Percentiles rank a stretch among this genome's conserved stretches.
These are phyloP conservation scores for Mesocentrotus franciscanus DNA, from an alignment of 53 echinoderm and acorn worm genomes.

Conservation along the genomic window DNA sequence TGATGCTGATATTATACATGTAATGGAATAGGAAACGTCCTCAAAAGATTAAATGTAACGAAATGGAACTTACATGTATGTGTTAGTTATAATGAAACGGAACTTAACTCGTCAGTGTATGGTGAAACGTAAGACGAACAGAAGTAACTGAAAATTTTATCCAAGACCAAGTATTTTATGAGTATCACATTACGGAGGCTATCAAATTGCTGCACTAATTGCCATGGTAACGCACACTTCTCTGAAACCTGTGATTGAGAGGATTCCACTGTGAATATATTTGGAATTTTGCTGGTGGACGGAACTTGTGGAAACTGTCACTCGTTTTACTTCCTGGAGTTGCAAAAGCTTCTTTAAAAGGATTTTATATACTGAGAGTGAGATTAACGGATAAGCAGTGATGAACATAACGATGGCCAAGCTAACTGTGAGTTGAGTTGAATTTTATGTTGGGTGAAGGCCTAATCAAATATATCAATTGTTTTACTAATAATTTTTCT, in stretches of 20 bases:
- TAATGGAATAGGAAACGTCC: neutral
- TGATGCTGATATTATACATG: neutral
- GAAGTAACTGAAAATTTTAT: neutral
- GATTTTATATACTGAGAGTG: neutral
- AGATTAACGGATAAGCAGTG: neutral
- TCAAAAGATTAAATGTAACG: neutral
- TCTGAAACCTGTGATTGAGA: neutral
- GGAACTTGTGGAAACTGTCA: neutral
- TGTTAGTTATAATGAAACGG: too few relatives aligned
- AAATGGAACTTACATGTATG: neutral
- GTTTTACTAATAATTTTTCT: neutral
- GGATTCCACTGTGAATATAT: neutral
- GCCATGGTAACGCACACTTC: constrained; percentile 19
- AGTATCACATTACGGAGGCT: neutral
- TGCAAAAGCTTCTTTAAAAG: neutral
- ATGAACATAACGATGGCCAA: constrained; percentile 55
- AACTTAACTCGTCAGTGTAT: neutral
- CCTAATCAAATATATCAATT: neutral
- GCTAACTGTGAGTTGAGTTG: constrained; percentile 30
- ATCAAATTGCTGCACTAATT: neutral
- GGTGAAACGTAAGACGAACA: neutral
- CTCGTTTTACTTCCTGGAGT: constrained; percentile 23
- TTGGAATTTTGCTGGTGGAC: neutral
- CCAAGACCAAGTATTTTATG: neutral
- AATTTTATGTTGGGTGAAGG: neutral